Evolutionary conservation across 2,797 vertebrate species (phyloP), one percentile per base, ranked within the genome.

Genomic region (Yasuhikotakia modesta): DNA sequence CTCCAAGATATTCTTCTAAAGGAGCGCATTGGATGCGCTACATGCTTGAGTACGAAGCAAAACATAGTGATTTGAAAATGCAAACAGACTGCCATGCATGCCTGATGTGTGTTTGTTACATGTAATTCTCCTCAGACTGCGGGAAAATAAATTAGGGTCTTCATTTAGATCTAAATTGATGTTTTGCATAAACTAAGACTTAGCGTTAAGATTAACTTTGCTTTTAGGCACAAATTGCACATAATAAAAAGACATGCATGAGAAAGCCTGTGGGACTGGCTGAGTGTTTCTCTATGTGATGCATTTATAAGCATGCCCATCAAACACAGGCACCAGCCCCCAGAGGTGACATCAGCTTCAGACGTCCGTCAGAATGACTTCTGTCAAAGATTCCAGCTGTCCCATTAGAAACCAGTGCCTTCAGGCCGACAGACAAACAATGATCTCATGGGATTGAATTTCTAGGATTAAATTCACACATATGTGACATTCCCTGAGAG

Each of bases 381-480:
- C 76, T 30, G 70, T 78, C 79, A 79, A 65, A 71, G 46, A 70
- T 72, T 73, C 63, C 78, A 4, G 53, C 24, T 63, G 61, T 84
- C 77, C 83, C 86, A 86, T 87, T 87, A 91, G 90, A 90, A 89
- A 90, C 90, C 88, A 87, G 71, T 5, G 16, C 84, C 84, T 76
- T 88, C 39, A 43, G 39, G 16, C 84, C 84, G 78, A 88, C 39
- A 43, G 39, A 43, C 39, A 81, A 90, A 87, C 86, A 80, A 80
- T 84, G 86, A 84, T 87, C 89, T 90, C 89, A 85, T 83, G 80
- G 83, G 84, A 70, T 60, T 66, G 46, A 64, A 72, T 65, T 79
- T 73, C 66, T 73, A 72, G 52, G 61, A 73, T 78, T 73, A 60
- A 58, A 45, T 13, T 53, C 48, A 35, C 10, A 66, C 2, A 14